A percentile compares a stretch with the other conserved stretches of the same genome.
Conservation (phyloP, 2,797 vertebrate genomes). For the Gila robusta region DNA sequence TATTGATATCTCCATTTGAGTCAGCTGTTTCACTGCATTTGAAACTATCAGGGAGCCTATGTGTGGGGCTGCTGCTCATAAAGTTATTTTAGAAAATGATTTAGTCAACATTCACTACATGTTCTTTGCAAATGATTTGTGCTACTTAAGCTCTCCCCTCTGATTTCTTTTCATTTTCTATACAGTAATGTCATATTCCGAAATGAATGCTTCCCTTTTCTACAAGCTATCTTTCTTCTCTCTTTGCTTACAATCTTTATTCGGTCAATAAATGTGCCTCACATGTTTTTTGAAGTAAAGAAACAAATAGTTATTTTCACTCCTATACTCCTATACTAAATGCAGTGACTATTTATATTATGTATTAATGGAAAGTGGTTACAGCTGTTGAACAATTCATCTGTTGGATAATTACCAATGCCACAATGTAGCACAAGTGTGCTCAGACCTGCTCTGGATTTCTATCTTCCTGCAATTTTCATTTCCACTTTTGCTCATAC, state of each 20-base stretch:
- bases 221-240: neutral
- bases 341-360: neutral
- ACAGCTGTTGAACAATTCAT: neutral
- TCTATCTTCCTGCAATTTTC: neutral
- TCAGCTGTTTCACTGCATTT: conserved; percentile 27
- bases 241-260: too few relatives aligned
- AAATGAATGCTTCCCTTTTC: neutral
- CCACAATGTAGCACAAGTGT: neutral
- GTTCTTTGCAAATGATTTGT: neutral
- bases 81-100: neutral
- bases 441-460: neutral
- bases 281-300: too few relatives aligned
- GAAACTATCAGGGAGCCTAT: neutral
- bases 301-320: neutral
- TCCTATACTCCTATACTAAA: neutral
- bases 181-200: neutral
- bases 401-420: conserved; percentile 6
- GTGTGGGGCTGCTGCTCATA: neutral
- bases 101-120: neutral
- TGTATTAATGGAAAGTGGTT: neutral
- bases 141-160: neutral
- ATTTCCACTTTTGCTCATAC: neutral
- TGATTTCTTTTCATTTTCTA: neutral
- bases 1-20: conserved; percentile 45
- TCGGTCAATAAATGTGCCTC: too few relatives aligned